These are phyloP conservation scores for Dynastes grantii DNA, from an alignment of 2,888 invertebrate genomes.

Conservation along the genomic window DNA sequence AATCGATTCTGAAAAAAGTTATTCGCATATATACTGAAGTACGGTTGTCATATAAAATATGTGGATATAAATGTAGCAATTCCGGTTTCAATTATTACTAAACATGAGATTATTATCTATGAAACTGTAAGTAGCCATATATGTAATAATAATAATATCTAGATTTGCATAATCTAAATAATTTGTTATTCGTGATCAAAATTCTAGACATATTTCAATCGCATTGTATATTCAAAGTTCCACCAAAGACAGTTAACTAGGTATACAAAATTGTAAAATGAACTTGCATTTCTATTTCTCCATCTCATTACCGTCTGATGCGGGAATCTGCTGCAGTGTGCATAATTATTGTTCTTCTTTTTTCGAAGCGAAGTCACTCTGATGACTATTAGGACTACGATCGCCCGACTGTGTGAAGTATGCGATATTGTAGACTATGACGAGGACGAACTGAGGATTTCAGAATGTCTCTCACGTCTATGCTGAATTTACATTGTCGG, in stretches of 20 bases:
- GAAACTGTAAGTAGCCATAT: too few species aligned
- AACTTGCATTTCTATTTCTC: constrained; percentile 24
- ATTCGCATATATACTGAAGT: too few species aligned
- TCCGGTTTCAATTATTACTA: too few species aligned
- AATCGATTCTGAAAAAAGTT: too few species aligned
- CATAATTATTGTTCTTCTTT: constrained; percentile 36
- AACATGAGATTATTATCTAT: too few species aligned
- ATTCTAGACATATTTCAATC: too few species aligned
- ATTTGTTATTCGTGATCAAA: too few species aligned
- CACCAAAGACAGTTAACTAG: neutral
- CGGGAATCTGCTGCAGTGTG: constrained; percentile 35
- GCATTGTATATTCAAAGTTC: too few species aligned
- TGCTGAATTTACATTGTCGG: constrained; percentile 66
- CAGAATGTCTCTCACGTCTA: constrained; percentile 66
- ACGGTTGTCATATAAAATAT: too few species aligned
- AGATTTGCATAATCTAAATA: too few species aligned
- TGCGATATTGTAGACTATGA: constrained; percentile 34
- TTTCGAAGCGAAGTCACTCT: neutral
- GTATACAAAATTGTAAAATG: constrained; percentile 14
- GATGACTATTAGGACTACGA: constrained; percentile 27
- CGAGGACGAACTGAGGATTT: constrained; percentile 49
- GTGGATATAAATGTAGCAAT: too few species aligned
- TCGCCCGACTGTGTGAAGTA: neutral
- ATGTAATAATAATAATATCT: too few species aligned
- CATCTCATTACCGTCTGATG: constrained; percentile 9